Conservation (phyloP, 1,140 invertebrate genomes). For the Lepidotrigona ventralis region DNA sequence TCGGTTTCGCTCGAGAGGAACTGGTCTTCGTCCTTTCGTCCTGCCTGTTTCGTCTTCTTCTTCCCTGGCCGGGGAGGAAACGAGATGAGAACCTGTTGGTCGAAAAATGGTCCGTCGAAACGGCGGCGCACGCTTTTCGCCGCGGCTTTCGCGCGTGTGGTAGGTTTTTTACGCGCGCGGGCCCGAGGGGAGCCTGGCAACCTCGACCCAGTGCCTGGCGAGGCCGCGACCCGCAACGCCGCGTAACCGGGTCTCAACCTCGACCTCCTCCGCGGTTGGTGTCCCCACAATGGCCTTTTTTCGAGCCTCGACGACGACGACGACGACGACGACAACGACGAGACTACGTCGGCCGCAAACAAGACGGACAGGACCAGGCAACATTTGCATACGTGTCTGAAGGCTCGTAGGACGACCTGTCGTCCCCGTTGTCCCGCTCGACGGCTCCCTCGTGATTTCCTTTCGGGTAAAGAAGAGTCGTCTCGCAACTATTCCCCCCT, state of each 20-base stretch:
- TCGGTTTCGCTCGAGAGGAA: too few relatives aligned
- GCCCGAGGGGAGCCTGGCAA: conserved; percentile 51
- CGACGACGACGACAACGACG: neutral
- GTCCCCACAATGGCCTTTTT: conserved; percentile 35
- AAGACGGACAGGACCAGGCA: conserved; percentile 32
- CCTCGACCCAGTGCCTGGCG: conserved; percentile 73
- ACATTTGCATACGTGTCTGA: conserved; percentile 57
- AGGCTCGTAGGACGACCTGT: conserved; percentile 61
- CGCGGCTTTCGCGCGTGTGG: conserved; percentile 40
- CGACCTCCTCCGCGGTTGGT: conserved; percentile 58
- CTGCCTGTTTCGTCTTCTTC: too few relatives aligned
- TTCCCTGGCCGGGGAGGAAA: too few relatives aligned
- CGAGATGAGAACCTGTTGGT: too few relatives aligned
- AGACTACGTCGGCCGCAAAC: conserved; percentile 45
- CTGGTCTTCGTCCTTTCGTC: too few relatives aligned
- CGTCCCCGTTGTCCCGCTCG: conserved; percentile 17
- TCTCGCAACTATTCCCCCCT: neutral
- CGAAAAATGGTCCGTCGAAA: neutral
- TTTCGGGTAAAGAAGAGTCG: neutral
- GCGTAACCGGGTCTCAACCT: conserved; percentile 63
- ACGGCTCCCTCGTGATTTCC: neutral
- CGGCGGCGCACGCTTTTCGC: conserved; percentile 42
- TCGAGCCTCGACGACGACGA: conserved; percentile 6
- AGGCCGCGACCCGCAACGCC: conserved; percentile 71
- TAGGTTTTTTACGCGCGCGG: conserved; percentile 58